Evolutionary conservation across 2,888 invertebrate species (phyloP).

Genomic region (Crossocerus cetratus): DNA sequence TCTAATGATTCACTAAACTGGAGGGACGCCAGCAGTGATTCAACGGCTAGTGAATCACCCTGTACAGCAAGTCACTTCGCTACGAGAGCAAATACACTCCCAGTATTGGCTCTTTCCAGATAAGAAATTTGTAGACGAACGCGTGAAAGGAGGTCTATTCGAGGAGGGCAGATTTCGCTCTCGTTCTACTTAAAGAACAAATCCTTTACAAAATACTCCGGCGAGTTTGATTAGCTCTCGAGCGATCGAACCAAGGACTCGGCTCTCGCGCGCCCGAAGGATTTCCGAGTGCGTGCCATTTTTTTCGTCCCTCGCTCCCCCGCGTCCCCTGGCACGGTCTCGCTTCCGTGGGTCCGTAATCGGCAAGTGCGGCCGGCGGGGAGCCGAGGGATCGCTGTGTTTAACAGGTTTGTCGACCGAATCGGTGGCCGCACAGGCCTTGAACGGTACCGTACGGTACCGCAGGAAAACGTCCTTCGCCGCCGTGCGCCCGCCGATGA

Average conservation of each 20-base stretch:
- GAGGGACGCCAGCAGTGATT: no score
- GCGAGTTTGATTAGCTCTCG: background rate
- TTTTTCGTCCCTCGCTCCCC: background rate
- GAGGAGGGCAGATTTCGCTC: no score
- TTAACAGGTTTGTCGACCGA: slow-evolving; percentile 46
- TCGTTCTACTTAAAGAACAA: no score
- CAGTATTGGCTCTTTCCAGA: no score
- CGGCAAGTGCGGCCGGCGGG: slow-evolving; percentile 17
- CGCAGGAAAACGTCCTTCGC: slow-evolving; percentile 38
- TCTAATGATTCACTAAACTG: no score
- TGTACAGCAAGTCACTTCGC: no score
- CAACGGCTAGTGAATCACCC: no score
- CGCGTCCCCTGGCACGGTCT: slow-evolving; percentile 15
- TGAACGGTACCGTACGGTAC: slow-evolving; percentile 54
- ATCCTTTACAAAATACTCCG: no score
- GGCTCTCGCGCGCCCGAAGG: background rate
- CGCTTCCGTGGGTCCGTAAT: background rate
- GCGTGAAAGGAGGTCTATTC: no score
- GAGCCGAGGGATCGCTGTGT: slow-evolving; percentile 36
- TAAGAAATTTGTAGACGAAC: no score
- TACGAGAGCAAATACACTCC: no score
- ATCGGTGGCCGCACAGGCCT: slow-evolving; percentile 40
- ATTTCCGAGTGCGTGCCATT: background rate
- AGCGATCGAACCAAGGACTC: background rate
- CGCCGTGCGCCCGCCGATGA: slow-evolving; percentile 25